Evolutionary conservation across 1,140 invertebrate genomes (phyloP).

Genomic region (Caenorhabditis remanei): DNA sequence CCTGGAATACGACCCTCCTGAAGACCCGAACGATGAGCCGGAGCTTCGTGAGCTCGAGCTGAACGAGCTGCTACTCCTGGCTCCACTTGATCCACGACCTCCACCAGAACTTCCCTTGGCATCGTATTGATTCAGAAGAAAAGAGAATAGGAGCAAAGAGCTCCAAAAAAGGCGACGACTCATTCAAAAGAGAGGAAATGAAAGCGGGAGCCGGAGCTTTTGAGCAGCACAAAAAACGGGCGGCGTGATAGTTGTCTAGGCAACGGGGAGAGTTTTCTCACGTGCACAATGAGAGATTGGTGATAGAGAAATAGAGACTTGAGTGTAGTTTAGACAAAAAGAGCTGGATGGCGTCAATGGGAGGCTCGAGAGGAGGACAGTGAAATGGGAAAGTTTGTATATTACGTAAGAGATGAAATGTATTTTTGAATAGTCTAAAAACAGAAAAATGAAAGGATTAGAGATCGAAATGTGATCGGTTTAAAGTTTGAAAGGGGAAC

Average conservation of each 20-base stretch:
- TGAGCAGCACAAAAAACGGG: constrained; percentile 5
- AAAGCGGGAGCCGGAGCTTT: neutral
- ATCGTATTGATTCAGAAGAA: neutral
- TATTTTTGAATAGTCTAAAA: constrained; percentile 5
- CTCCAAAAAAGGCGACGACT: constrained; percentile 17
- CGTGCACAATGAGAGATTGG: neutral
- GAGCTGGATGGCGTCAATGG: neutral
- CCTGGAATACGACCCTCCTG: neutral
- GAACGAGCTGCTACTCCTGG: neutral
- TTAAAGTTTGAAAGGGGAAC: neutral
- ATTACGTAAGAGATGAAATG: neutral
- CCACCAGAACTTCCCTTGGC: constrained; percentile 26
- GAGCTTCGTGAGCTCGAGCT: constrained; percentile 6
- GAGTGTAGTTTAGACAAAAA: neutral
- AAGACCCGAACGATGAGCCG: constrained; percentile 12
- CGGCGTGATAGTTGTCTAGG: constrained; percentile 12
- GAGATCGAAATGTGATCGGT: neutral
- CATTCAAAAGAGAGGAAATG: constrained; percentile 13
- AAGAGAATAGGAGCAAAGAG: constrained; percentile 17
- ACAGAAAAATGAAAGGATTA: neutral
- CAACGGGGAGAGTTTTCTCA: neutral
- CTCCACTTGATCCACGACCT: constrained; percentile 24
- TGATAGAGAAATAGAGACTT: neutral
- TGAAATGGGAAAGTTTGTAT: too few relatives aligned
- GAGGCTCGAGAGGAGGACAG: too few relatives aligned